Conservation (phyloP, 2,113 vertebrate genomes). For the Melierax canorus region DNA sequence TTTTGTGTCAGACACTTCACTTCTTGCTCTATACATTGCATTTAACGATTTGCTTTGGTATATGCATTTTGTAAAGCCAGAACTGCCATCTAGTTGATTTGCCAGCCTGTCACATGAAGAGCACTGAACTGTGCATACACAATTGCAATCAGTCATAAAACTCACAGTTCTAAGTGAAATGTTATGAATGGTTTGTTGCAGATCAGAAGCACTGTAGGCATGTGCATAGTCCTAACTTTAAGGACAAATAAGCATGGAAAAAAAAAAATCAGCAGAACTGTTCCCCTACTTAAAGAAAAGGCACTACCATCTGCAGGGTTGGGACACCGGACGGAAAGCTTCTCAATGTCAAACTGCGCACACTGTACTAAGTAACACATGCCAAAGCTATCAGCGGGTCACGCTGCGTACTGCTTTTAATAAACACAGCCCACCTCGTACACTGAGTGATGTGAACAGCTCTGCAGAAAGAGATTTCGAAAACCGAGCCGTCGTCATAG, state of each 20-base stretch:
- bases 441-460: not conserved
- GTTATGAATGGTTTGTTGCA: not conserved
- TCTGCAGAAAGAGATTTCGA: not conserved
- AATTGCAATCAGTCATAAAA: not conserved
- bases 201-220: not conserved
- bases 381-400: not conserved
- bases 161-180: accelerated
- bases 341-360: not conserved
- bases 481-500: not conserved
- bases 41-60: not conserved
- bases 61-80: not conserved
- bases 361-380: not conserved
- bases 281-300: not conserved
- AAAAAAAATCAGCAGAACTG: not conserved
- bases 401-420: not conserved
- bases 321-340: not conserved
- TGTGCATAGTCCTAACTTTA: accelerated
- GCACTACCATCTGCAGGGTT: not conserved
- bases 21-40: accelerated
- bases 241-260: not conserved
- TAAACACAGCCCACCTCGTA: not conserved
- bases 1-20: not conserved
- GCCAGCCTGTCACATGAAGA: not conserved
- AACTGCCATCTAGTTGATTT: no score
- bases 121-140: not conserved